Evolutionary conservation across 2,888 invertebrate genomes (phyloP).

Genomic region (Scrobipalpa costella): DNA sequence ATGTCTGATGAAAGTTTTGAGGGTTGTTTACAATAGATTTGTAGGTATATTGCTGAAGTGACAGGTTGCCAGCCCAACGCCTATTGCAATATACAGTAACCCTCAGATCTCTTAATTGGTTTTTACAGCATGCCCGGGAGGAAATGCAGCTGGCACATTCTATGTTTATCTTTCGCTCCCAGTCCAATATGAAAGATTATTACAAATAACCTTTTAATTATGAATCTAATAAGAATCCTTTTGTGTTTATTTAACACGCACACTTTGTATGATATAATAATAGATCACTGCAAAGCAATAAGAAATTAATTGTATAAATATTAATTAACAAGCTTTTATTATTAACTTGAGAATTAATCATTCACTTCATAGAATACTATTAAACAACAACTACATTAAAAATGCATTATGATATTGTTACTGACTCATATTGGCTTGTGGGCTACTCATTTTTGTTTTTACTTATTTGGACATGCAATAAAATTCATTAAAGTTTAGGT

Average conservation of each 20-base stretch:
- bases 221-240: background rate
- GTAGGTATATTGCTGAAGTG: background rate
- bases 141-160: too few species aligned
- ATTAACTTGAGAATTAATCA: background rate
- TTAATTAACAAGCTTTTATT: background rate
- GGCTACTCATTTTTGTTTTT: conserved; percentile 16
- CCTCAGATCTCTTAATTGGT: too few species aligned
- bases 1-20: too few species aligned
- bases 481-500: background rate
- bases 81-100: too few species aligned
- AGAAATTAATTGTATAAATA: background rate
- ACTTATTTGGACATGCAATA: conserved; percentile 21
- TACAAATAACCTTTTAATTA: too few species aligned
- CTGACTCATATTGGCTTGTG: background rate
- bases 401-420: conserved; percentile 4
- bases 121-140: too few species aligned
- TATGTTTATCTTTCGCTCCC: too few species aligned
- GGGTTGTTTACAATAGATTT: too few species aligned
- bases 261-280: background rate
- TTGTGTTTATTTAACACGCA: background rate
- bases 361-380: background rate
- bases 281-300: background rate
- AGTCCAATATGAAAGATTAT: too few species aligned
- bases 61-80: too few species aligned
- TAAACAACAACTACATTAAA: background rate